phyloP scores from a whole-genome alignment of 2,888 invertebrate species.

The Clostera curtula region DNA sequence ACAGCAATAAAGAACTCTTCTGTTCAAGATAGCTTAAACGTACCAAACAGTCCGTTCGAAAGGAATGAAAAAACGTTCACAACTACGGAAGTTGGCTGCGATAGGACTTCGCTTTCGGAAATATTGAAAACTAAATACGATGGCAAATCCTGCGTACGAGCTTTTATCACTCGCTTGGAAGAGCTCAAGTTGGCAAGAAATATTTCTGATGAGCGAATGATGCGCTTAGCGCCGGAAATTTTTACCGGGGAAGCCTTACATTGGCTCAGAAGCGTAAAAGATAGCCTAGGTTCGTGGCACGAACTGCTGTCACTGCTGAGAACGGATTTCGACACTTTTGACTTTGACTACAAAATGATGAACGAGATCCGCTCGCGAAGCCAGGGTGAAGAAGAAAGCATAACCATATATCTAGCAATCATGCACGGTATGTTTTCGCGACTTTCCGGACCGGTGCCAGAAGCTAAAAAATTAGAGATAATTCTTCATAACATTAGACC shows the following conservation, averaged over 20 bases:
- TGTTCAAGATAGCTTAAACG: too few relatives aligned
- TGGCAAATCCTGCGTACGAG: slow-evolving; percentile 11
- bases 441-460: slow-evolving; percentile 7
- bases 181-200: slow-evolving; percentile 5
- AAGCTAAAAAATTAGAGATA: slow-evolving; percentile 18
- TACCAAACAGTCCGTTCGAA: background rate
- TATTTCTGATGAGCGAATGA: slow-evolving; percentile 4
- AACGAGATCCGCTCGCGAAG: slow-evolving; percentile 15
- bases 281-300: slow-evolving; percentile 7
- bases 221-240: slow-evolving; percentile 6
- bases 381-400: slow-evolving; percentile 16
- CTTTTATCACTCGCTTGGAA: slow-evolving; percentile 9
- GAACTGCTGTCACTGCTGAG: slow-evolving; percentile 5
- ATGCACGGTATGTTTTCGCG: slow-evolving; percentile 19
- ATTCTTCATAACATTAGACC: slow-evolving; percentile 18
- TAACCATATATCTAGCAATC: slow-evolving; percentile 16
- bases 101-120: too few relatives aligned
- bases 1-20: too few relatives aligned
- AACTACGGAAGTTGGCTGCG: too few relatives aligned
- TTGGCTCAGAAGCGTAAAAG: slow-evolving; percentile 11
- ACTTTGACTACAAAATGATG: slow-evolving; percentile 13
- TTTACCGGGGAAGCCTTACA: slow-evolving; percentile 13
- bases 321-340: slow-evolving; percentile 10
- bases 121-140: too few relatives aligned
- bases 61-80: background rate